Evolutionary conservation across 2,797 vertebrate genomes (phyloP).

Genomic region (Anniella stebbinsi): DNA sequence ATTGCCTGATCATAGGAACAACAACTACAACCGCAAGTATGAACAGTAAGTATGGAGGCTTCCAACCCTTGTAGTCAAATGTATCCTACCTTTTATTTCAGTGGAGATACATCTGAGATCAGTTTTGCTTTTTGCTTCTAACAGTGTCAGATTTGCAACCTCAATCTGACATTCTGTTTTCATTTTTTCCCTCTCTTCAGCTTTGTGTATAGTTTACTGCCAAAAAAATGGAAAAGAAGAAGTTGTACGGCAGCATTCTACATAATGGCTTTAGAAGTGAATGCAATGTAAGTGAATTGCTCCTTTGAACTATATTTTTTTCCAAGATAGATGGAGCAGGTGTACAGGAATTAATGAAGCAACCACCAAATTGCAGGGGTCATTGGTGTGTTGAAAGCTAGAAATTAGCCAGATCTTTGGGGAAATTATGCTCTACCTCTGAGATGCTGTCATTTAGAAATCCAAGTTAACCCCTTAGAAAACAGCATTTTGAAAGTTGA

Average conservation of each 20-base stretch:
- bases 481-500: conserved; percentile 56
- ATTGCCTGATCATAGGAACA: conserved; percentile 36
- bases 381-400: conserved; percentile 74
- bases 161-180: conserved; percentile 53
- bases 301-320: conserved; percentile 67
- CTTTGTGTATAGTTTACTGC: conserved; percentile 61
- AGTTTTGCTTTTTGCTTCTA: conserved; percentile 56
- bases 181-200: conserved; percentile 50
- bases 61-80: conserved; percentile 53
- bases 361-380: conserved; percentile 74
- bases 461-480: conserved; percentile 62
- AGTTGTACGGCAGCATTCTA: conserved; percentile 38
- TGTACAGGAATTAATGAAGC: conserved; percentile 79
- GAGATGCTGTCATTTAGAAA: conserved; percentile 70
- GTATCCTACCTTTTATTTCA: conserved; percentile 58
- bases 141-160: conserved; percentile 41
- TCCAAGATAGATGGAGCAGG: conserved; percentile 69
- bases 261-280: conserved; percentile 39
- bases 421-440: conserved; percentile 77
- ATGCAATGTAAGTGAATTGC: conserved; percentile 42
- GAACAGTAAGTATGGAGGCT: conserved; percentile 51
- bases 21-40: conserved; percentile 26
- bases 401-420: conserved; percentile 76
- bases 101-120: conserved; percentile 33
- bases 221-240: not conserved